Percentiles rank a stretch among this genome's conserved stretches.
phyloP scores from a whole-genome alignment of 2,797 vertebrate genomes.

The Catharus ustulatus region DNA sequence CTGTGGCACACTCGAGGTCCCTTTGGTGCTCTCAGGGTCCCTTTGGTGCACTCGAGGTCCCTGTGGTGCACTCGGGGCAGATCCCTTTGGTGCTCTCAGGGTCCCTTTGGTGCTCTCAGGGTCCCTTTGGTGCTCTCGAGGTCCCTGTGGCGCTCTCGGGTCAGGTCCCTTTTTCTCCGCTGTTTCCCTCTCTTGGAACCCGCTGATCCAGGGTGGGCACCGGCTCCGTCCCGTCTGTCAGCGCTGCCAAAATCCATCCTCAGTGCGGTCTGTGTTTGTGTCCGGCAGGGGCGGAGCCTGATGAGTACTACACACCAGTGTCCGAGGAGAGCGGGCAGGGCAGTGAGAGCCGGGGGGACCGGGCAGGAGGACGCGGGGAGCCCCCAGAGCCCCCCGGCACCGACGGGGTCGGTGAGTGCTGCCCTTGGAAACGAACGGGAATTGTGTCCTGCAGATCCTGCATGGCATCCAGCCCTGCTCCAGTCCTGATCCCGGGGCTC shows the following conservation, averaged over 20 bases:
- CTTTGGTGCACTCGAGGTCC: rapidly evolving
- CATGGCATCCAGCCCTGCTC: rapidly evolving
- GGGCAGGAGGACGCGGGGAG: rapidly evolving
- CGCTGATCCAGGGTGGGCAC: not conserved
- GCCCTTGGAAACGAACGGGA: rapidly evolving
- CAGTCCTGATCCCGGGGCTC: not conserved
- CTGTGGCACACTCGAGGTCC: no score
- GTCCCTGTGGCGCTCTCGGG: no score
- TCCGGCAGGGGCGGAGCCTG: not conserved
- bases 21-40: rapidly evolving
- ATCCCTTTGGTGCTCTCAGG: no score
- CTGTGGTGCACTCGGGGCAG: no score
- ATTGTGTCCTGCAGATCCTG: not conserved
- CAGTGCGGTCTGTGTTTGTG: rapidly evolving
- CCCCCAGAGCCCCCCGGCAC: rapidly evolving
- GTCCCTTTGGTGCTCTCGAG: not conserved
- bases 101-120: no score
- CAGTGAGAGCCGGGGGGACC: not conserved
- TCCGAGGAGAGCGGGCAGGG: constrained; percentile 81
- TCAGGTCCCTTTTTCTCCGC: rapidly evolving
- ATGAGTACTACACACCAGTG: constrained; percentile 78
- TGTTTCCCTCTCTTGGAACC: not conserved
- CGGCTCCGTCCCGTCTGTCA: not conserved
- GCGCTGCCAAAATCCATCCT: rapidly evolving
- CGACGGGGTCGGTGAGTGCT: not conserved